Conservation (phyloP, 2,797 vertebrate species). For the Crenuchus spilurus region DNA sequence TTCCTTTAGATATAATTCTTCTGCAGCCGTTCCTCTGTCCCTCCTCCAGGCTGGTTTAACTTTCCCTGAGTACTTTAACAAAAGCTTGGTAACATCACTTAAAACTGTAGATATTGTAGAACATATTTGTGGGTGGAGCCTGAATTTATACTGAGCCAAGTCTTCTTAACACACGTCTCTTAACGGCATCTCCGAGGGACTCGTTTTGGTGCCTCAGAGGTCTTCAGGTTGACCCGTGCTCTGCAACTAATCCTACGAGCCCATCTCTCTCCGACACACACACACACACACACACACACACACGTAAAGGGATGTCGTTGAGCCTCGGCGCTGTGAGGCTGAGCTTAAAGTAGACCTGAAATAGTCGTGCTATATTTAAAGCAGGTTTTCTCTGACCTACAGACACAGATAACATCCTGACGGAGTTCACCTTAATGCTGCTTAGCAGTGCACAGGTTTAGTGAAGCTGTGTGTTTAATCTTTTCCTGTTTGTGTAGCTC, state of each 20-base stretch:
- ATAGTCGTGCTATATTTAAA: not conserved
- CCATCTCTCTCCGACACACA: not conserved
- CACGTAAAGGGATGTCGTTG: not conserved
- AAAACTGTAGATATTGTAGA: no score
- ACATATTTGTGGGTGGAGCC: no score
- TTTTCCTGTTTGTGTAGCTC: not conserved
- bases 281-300: conserved; percentile 3
- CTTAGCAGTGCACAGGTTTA: not conserved
- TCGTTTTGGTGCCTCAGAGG: conserved; percentile 1
- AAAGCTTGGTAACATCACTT: no score
- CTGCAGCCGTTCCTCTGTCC: no score
- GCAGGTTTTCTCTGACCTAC: not conserved
- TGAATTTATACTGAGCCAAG: no score
- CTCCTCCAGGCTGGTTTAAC: no score
- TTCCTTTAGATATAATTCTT: no score
- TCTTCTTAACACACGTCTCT: no score
- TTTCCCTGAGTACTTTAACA: no score
- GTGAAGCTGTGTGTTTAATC: not conserved
- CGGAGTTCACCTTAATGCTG: not conserved
- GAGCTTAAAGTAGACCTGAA: not conserved
- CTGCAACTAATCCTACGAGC: not conserved
- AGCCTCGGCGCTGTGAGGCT: not conserved
- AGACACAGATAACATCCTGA: conserved; percentile 4
- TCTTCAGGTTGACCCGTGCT: conserved; percentile 6
- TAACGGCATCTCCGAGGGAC: not conserved